phyloP scores from a whole-genome alignment of 2,888 invertebrate genomes.

The Rhingia campestris region DNA sequence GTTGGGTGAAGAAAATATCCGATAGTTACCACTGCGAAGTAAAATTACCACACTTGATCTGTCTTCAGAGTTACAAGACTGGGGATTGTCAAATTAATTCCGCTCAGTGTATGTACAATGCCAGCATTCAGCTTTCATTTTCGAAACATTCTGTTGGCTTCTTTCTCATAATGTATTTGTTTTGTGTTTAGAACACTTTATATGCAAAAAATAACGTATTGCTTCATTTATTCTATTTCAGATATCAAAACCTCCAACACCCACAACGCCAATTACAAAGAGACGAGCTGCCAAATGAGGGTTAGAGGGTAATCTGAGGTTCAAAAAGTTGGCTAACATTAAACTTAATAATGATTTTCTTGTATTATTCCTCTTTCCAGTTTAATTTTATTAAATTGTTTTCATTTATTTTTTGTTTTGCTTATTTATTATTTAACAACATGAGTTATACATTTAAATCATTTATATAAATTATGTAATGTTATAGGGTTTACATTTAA shows the following conservation, averaged over 20 bases:
- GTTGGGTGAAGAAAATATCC: no score
- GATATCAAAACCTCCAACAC: slow-evolving; percentile 81
- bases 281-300: slow-evolving; percentile 75
- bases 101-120: no score
- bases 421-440: slow-evolving; percentile 9
- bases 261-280: slow-evolving; percentile 80
- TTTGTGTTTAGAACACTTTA: no score
- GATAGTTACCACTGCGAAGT: no score
- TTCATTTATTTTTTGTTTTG: slow-evolving; percentile 13
- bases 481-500: slow-evolving; percentile 9
- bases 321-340: not conserved
- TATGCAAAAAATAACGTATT: not conserved
- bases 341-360: slow-evolving; percentile 13
- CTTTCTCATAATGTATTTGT: no score
- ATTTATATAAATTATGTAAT: slow-evolving; percentile 26
- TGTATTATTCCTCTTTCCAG: slow-evolving; percentile 66
- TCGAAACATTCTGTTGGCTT: no score
- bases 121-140: no score
- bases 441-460: slow-evolving; percentile 11
- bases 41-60: no score
- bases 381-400: slow-evolving; percentile 34
- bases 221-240: slow-evolving; percentile 68
- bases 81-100: no score
- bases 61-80: no score
- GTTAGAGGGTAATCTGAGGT: not conserved